Percentiles rank a stretch among this genome's conserved stretches.
Evolutionary conservation across 2,888 invertebrate species (phyloP).

Genomic region (Cylloceria caligata): DNA sequence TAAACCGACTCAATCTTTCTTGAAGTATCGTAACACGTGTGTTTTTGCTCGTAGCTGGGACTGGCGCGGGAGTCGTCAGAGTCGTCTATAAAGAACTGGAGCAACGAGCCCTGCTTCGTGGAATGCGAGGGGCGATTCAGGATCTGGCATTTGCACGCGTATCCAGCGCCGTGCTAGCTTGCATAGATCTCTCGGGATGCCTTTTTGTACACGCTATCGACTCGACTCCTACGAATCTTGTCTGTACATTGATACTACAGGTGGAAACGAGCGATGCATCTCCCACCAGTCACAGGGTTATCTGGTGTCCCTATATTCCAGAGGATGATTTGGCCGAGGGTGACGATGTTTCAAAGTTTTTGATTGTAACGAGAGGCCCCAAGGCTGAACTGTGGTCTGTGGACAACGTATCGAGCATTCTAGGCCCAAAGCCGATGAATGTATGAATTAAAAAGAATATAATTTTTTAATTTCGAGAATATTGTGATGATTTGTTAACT

Average conservation of each 20-base stretch:
- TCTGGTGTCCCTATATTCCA: conserved; percentile 97
- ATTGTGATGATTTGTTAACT: background rate
- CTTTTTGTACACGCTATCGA: conserved; percentile 93
- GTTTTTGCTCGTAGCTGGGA: conserved; percentile 73
- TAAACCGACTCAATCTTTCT: background rate
- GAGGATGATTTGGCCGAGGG: conserved; percentile 86
- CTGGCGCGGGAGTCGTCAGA: conserved; percentile 90
- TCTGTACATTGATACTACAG: conserved; percentile 87
- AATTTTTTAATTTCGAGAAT: background rate
- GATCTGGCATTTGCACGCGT: conserved; percentile 96
- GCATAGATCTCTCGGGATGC: conserved; percentile 94
- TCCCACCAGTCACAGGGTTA: conserved; percentile 89
- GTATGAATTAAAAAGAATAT: conserved; percentile 59
- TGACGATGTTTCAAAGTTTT: conserved; percentile 90
- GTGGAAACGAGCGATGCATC: conserved; percentile 85
- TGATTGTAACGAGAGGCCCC: conserved; percentile 92
- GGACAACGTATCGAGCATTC: conserved; percentile 76
- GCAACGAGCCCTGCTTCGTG: conserved; percentile 93
- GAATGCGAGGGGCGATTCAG: conserved; percentile 94
- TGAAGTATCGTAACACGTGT: background rate
- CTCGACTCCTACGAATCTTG: conserved; percentile 83
- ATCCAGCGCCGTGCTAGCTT: conserved; percentile 92
- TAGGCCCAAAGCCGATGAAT: conserved; percentile 74
- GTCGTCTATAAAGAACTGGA: conserved; percentile 92
- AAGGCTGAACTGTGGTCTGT: conserved; percentile 86